Conservation (phyloP, 1,140 invertebrate species). For the Drosophila eugracilis region DNA sequence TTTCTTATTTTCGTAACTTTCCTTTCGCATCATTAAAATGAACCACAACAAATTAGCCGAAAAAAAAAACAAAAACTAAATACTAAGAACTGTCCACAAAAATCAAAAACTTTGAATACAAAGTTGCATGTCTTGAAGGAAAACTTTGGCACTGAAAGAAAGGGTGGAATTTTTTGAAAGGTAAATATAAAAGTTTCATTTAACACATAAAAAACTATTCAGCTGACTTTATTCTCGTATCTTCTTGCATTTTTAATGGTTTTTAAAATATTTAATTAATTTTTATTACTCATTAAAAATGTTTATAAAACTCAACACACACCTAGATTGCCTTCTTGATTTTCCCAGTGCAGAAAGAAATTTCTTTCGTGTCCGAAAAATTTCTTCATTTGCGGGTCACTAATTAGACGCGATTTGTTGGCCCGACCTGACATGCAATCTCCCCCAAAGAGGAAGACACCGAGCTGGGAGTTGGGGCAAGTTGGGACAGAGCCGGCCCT, state of each 20-base stretch:
- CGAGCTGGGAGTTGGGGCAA: neutral
- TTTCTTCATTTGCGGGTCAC: conserved; percentile 52
- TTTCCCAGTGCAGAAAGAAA: conserved; percentile 17
- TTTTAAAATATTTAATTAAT: no score
- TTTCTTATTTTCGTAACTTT: conserved; percentile 31
- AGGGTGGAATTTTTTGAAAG: no score
- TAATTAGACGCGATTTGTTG: conserved; percentile 51
- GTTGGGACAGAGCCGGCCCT: conserved; percentile 10
- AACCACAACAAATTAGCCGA: conserved; percentile 40
- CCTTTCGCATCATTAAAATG: conserved; percentile 51
- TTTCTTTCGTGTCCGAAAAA: conserved; percentile 43
- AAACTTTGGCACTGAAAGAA: conserved; percentile 5
- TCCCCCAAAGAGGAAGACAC: conserved; percentile 19
- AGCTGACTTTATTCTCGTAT: no score
- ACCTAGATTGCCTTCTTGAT: neutral
- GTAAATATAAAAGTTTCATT: neutral
- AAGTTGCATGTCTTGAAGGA: conserved; percentile 43
- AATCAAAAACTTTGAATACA: conserved; percentile 12
- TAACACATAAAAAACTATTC: no score
- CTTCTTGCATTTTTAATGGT: no score
- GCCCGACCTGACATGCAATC: conserved; percentile 39
- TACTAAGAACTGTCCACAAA: conserved; percentile 42
- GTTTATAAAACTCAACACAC: neutral
- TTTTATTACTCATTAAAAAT: no score
- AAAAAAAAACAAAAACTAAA: conserved; percentile 13